A percentile compares a stretch with the other conserved stretches of the same genome.
Evolutionary conservation across 2,888 invertebrate species (phyloP).

Genomic region (Heliconius sara): DNA sequence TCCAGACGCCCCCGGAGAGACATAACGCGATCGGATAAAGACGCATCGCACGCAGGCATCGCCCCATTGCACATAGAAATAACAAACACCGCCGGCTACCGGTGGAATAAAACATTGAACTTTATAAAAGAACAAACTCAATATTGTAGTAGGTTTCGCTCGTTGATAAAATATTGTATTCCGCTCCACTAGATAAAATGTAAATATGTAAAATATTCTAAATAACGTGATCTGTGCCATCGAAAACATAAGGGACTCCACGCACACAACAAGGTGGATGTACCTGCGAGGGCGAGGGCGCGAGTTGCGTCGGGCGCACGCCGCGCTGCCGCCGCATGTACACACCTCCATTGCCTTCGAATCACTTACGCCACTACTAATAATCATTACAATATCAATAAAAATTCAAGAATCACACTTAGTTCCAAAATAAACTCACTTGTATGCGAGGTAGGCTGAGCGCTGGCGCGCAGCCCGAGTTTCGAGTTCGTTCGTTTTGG

Average conservation of each 20-base stretch:
- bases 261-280: constrained; percentile 74
- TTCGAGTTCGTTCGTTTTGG: constrained; percentile 86
- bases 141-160: constrained; percentile 84
- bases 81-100: constrained; percentile 81
- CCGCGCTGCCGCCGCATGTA: constrained; percentile 59
- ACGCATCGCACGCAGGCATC: constrained; percentile 63
- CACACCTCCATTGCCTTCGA: constrained; percentile 65
- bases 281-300: constrained; percentile 61
- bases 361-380: constrained; percentile 83
- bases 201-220: constrained; percentile 83
- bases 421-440: constrained; percentile 91
- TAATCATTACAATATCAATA: constrained; percentile 84
- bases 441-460: constrained; percentile 89
- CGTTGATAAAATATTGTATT: constrained; percentile 83
- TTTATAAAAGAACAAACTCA: constrained; percentile 83
- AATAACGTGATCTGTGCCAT: constrained; percentile 82
- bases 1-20: constrained; percentile 60
- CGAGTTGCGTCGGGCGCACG: constrained; percentile 50
- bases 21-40: constrained; percentile 56
- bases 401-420: constrained; percentile 89
- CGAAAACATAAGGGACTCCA: constrained; percentile 82
- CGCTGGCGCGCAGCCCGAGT: constrained; percentile 84
- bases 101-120: constrained; percentile 84
- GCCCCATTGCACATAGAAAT: constrained; percentile 77
- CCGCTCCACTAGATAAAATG: constrained; percentile 84